Conservation (phyloP, 2,797 vertebrate species). For the Emys orbicularis region DNA sequence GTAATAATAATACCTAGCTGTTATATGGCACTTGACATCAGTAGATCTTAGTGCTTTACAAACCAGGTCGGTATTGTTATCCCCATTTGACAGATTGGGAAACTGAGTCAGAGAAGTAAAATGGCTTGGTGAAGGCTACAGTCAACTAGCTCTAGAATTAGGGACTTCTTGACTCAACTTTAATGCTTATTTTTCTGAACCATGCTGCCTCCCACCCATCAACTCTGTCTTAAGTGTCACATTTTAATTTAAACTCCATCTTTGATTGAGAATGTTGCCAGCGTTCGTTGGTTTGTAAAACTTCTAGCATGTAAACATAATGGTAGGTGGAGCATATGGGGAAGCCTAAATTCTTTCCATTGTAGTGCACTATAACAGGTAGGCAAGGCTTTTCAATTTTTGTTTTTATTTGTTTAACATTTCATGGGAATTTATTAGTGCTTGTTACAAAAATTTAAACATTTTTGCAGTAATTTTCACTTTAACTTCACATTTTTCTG, state of each 20-base stretch:
- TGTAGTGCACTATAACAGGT: not conserved
- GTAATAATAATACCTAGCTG: not conserved
- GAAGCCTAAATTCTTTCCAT: not conserved
- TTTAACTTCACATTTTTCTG: too few relatives aligned
- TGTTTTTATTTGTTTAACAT: too few relatives aligned
- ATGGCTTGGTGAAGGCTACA: not conserved
- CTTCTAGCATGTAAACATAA: not conserved
- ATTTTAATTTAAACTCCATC: not conserved
- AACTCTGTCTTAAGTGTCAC: not conserved
- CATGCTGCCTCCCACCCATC: not conserved
- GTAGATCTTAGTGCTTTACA: too few relatives aligned
- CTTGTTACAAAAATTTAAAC: too few relatives aligned
- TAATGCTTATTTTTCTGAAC: not conserved
- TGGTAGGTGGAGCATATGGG: not conserved
- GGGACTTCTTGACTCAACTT: not conserved
- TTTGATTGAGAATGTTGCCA: not conserved
- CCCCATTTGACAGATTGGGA: not conserved
- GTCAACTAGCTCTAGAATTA: not conserved
- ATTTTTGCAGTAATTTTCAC: too few relatives aligned
- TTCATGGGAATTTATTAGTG: too few relatives aligned
- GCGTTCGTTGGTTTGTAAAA: not conserved
- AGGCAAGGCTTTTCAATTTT: too few relatives aligned
- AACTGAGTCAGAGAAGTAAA: not conserved
- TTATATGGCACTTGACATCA: not conserved
- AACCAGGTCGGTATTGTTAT: not conserved